Evolutionary conservation across 1,140 invertebrate species (phyloP), one percentile per base, ranked within the genome.

Genomic region (Oncopodura yosiiana): DNA sequence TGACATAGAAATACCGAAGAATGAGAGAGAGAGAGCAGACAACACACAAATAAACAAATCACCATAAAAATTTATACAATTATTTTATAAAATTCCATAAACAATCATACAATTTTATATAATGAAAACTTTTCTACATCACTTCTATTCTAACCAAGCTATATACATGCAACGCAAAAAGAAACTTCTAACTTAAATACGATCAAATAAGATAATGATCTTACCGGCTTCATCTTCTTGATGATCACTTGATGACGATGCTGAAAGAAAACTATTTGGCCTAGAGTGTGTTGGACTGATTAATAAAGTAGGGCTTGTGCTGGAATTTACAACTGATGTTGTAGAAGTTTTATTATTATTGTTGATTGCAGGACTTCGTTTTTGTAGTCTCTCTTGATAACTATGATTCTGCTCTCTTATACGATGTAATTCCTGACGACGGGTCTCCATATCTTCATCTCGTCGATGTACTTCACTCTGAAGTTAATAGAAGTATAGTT

Each of bases 331-430:
- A 42, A 49, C 32, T 11, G 46, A 54, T 21, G 50, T 27, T 30
- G 38, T 32, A 16, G 18, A 16, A 24, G 41, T 24, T 23, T 49
- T 37, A n/a, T 18, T 18, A 12, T 54, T 56, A 34, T 3, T 32
- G 16, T 26, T 42, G 23, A 26, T 6, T 21, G 24, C 36, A 26
- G 39, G 18, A 30, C 56, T 14, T n/a, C n/a, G n/a, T 26, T 29
- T 32, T 26, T 56, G 41, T 18, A 63, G 41, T 49, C 59, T 45
- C 39, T 60, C 63, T 37, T 63, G 60, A 39, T 63, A 63, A 19
- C 62, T 51, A 63, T 62, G 55, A 63, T 68, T 61, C 61, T 67
- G 55, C 56, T 66, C 58, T 50, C 66, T 41, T 30, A 63, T 27
- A 52, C 62, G 36, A 26, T 61, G 43, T 1, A 64, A 26, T 39